Evolutionary conservation across 1,140 invertebrate genomes (phyloP).

Genomic region (Megalopta genalis): DNA sequence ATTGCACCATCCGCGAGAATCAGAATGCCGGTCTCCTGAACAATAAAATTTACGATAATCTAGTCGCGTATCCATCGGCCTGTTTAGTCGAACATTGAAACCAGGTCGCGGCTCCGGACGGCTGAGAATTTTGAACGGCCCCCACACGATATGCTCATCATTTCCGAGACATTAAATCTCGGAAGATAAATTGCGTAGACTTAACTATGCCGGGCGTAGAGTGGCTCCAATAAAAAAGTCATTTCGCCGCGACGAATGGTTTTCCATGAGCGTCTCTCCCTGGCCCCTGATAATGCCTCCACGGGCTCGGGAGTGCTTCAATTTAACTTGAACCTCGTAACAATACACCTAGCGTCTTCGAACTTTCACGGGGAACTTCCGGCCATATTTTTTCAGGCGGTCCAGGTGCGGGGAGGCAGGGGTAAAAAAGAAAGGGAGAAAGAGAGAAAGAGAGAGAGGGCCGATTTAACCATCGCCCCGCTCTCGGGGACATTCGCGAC

Average conservation of each 20-base stretch:
- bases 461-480: background rate
- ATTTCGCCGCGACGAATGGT: constrained; percentile 63
- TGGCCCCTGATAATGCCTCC: constrained; percentile 40
- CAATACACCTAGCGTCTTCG: constrained; percentile 40
- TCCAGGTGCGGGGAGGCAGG: background rate
- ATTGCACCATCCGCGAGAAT: too few relatives aligned
- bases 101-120: too few relatives aligned
- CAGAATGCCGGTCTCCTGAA: too few relatives aligned
- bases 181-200: constrained; percentile 20
- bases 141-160: background rate
- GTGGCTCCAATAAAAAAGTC: constrained; percentile 60
- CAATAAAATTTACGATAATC: too few relatives aligned
- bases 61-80: too few relatives aligned
- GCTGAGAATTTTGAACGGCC: background rate
- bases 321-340: constrained; percentile 67
- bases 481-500: background rate
- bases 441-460: background rate
- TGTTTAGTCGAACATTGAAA: too few relatives aligned
- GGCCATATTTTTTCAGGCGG: constrained; percentile 20
- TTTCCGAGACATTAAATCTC: constrained; percentile 3
- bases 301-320: constrained; percentile 51
- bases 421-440: too few relatives aligned
- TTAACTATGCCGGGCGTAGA: background rate
- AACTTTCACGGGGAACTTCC: constrained; percentile 21
- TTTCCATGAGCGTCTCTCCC: constrained; percentile 36